Conservation (phyloP, 1,140 invertebrate species). For the Aphelenchoides fujianensis region DNA sequence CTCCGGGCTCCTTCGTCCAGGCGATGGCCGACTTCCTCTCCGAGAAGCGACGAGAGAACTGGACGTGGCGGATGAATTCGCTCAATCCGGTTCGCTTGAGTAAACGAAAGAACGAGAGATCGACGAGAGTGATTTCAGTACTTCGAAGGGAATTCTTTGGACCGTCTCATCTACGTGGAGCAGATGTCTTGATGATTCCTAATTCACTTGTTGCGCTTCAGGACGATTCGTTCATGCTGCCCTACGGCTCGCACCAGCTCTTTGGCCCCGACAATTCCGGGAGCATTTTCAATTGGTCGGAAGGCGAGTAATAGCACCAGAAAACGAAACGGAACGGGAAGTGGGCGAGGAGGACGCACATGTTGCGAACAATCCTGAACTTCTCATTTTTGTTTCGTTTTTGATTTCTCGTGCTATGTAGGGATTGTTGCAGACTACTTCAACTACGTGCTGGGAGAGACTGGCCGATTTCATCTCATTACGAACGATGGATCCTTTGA, state of each 20-base stretch:
- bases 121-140: constrained; percentile 19
- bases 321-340: not conserved
- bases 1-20: constrained; percentile 48
- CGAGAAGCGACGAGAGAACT: constrained; percentile 16
- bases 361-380: no score
- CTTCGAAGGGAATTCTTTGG: not conserved
- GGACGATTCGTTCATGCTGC: constrained; percentile 25
- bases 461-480: constrained; percentile 42
- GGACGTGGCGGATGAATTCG: constrained; percentile 31
- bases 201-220: constrained; percentile 18
- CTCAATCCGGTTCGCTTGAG: constrained; percentile 34
- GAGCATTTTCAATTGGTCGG: constrained; percentile 16
- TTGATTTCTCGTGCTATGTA: constrained; percentile 14
- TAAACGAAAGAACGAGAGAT: not conserved
- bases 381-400: not conserved
- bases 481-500: constrained; percentile 54
- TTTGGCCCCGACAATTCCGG: constrained; percentile 40
- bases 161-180: not conserved
- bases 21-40: constrained; percentile 30
- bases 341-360: not conserved
- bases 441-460: not conserved
- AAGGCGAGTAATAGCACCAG: not conserved
- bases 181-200: not conserved
- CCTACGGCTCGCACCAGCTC: constrained; percentile 9
- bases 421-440: constrained; percentile 23